Base-by-base conservation (phyloP, 2,888 invertebrate genomes). In the Arrhopalites spinosus region DNA sequence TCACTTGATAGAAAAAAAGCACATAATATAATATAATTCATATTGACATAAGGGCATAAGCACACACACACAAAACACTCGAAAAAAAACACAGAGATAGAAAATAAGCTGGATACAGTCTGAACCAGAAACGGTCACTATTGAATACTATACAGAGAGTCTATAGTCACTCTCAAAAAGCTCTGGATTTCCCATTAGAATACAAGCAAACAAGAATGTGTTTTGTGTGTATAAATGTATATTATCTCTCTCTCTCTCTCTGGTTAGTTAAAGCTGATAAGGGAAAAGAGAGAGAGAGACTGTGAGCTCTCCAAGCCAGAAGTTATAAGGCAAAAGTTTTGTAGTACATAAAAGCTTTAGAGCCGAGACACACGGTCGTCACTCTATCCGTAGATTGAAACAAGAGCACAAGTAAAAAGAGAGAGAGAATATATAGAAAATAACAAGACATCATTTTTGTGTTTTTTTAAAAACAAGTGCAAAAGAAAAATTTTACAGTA, bases 341-440 rank as follows among this genome's bases (percentile, higher is more conserved):
- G 8, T 15, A 50, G n/a, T 15, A 50, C 30, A 50, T 53, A 69
- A 53, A 69, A 50, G 69, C 53, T 63, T 30, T 17, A 47, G 53
- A 29, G 29, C 7, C 1, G 50, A 53, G 53, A 53, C 69, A 69
- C 17, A 17, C 15, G 30, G 53, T 69, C 47, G 53, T 69, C 69
- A 69, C 27, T 69, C 69, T 29, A 53, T 69, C 53, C 53, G 53
- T 13, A 29, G 47, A 29, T 50, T 53, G 53, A 53, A 27, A 53
- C 2, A 64, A 47, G 23, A 45, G 50, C 27, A 47, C 8, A 20
- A 50, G 23, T 23, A 11, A 45, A n/a, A n/a, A 15, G 17, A 66
- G 1, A 5, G 15, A 66, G 25, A n/a, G n/a, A n/a, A n/a, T n/a
- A n/a, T n/a, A n/a, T n/a, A n/a, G n/a, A n/a, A n/a, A n/a, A n/a